A percentile compares a stretch with the other conserved stretches of the same genome.
Evolutionary conservation across 2,888 invertebrate species (phyloP).

Genomic region (Watsonalla cultraria): DNA sequence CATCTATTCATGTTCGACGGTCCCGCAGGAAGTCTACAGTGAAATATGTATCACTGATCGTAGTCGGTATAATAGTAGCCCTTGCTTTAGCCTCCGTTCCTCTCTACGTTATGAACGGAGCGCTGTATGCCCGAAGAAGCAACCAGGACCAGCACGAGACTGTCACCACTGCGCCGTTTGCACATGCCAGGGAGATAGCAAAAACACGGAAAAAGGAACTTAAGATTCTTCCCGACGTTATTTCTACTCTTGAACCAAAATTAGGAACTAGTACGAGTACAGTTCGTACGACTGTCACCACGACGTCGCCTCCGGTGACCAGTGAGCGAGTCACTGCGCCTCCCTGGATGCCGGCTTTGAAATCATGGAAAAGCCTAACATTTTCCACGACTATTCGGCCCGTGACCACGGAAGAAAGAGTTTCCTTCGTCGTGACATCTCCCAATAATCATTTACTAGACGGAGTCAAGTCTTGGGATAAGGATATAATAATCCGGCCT

Average conservation of each 20-base stretch:
- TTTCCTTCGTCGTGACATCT: constrained; percentile 48
- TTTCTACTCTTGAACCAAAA: constrained; percentile 41
- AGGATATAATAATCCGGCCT: constrained; percentile 59
- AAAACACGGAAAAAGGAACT: constrained; percentile 66
- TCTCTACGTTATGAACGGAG: constrained; percentile 57
- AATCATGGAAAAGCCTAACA: constrained; percentile 58
- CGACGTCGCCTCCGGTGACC: constrained; percentile 31
- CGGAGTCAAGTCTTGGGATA: constrained; percentile 61
- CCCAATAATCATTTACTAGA: constrained; percentile 50
- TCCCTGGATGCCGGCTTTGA: constrained; percentile 75
- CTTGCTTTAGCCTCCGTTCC: constrained; percentile 54
- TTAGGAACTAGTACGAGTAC: constrained; percentile 40
- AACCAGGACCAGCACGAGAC: constrained; percentile 37
- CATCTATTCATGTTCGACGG: constrained; percentile 64
- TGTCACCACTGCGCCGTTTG: constrained; percentile 41
- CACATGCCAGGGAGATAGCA: constrained; percentile 46
- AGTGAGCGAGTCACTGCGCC: constrained; percentile 55
- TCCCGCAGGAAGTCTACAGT: constrained; percentile 54
- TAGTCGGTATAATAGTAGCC: constrained; percentile 54
- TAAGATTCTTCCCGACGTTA: constrained; percentile 45
- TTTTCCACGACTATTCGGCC: constrained; percentile 51
- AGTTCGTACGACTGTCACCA: constrained; percentile 35
- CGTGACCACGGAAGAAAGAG: constrained; percentile 48
- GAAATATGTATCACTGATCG: constrained; percentile 57
- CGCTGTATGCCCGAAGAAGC: constrained; percentile 41